These are phyloP conservation scores for Dasypogon diadema DNA, from an alignment of 2,888 invertebrate species.

Conservation along the genomic window DNA sequence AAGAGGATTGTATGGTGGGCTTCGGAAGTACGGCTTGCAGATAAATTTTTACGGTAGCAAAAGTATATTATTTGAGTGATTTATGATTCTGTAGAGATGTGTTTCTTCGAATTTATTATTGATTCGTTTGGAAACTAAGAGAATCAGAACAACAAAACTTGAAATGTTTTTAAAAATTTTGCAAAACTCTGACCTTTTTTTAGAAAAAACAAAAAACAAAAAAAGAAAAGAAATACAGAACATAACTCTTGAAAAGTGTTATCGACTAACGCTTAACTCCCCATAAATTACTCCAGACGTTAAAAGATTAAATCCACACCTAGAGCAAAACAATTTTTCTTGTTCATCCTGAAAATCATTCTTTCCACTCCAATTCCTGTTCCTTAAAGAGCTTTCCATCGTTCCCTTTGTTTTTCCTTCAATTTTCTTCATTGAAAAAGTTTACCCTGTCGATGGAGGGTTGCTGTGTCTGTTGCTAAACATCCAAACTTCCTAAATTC, in stretches of 20 bases:
- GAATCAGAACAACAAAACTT: too few relatives aligned
- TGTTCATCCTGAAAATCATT: slow-evolving; percentile 45
- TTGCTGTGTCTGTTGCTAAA: too few relatives aligned
- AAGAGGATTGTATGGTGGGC: too few relatives aligned
- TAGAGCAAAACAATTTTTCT: slow-evolving; percentile 2
- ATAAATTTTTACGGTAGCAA: too few relatives aligned
- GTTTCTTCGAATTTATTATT: too few relatives aligned
- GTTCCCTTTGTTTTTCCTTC: neutral
- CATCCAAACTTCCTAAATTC: too few relatives aligned
- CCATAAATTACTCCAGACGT: slow-evolving; percentile 32
- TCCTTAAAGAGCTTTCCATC: slow-evolving; percentile 24
- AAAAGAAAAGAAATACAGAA: neutral
- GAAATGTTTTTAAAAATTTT: too few relatives aligned
- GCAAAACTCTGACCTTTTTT: too few relatives aligned
- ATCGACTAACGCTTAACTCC: neutral
- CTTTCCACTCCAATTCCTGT: slow-evolving; percentile 27
- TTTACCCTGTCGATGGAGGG: neutral
- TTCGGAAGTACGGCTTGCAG: too few relatives aligned
- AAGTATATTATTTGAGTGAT: too few relatives aligned
- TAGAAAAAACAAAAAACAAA: neutral
- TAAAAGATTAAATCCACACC: slow-evolving; percentile 42
- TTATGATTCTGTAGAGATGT: too few relatives aligned
- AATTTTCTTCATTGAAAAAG: neutral
- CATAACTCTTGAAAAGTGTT: neutral
- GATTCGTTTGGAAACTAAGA: too few relatives aligned